Percentiles rank a stretch among this genome's conserved stretches.
phyloP scores from a whole-genome alignment of 2,888 invertebrate genomes.

The Schrankia costaestrigalis region DNA sequence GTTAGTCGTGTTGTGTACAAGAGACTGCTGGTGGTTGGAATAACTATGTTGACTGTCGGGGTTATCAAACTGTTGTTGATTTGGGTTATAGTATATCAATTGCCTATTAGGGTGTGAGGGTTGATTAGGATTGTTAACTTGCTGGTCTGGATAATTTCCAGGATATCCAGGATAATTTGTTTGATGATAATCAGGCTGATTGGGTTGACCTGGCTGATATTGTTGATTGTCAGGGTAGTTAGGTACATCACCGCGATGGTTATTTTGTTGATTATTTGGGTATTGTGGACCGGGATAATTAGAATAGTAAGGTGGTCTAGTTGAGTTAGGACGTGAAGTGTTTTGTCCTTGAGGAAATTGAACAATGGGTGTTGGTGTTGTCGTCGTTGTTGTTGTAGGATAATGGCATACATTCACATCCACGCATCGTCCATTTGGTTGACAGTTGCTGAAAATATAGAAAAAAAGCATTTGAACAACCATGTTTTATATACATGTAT shows the following conservation, averaged over 20 bases:
- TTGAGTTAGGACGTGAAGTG: slow-evolving; percentile 4
- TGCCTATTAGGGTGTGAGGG: slow-evolving; percentile 18
- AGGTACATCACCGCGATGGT: slow-evolving; percentile 16
- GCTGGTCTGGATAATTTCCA: too few relatives aligned
- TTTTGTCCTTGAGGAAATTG: slow-evolving; percentile 35
- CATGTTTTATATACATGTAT: too few relatives aligned
- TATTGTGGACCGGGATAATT: slow-evolving; percentile 2
- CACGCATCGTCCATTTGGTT: slow-evolving; percentile 52
- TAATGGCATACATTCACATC: slow-evolving; percentile 55
- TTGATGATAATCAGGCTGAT: slow-evolving; percentile 5
- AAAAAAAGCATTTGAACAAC: neutral
- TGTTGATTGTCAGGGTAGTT: slow-evolving; percentile 12
- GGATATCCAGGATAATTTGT: slow-evolving; percentile 8
- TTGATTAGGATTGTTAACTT: slow-evolving; percentile 7
- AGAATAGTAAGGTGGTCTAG: slow-evolving; percentile 1
- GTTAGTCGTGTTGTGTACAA: slow-evolving; percentile 4
- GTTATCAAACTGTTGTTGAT: slow-evolving; percentile 12
- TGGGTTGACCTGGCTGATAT: neutral
- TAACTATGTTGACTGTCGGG: slow-evolving; percentile 18
- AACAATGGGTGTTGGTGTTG: slow-evolving; percentile 9
- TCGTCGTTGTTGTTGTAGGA: slow-evolving; percentile 7
- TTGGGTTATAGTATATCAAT: slow-evolving; percentile 18
- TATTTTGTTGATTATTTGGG: slow-evolving; percentile 17
- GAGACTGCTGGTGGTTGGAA: slow-evolving; percentile 14
- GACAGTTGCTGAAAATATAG: slow-evolving; percentile 68